Conservation (phyloP, 64 coral and sea anemone species). For the Pocillopora damicornis region DNA sequence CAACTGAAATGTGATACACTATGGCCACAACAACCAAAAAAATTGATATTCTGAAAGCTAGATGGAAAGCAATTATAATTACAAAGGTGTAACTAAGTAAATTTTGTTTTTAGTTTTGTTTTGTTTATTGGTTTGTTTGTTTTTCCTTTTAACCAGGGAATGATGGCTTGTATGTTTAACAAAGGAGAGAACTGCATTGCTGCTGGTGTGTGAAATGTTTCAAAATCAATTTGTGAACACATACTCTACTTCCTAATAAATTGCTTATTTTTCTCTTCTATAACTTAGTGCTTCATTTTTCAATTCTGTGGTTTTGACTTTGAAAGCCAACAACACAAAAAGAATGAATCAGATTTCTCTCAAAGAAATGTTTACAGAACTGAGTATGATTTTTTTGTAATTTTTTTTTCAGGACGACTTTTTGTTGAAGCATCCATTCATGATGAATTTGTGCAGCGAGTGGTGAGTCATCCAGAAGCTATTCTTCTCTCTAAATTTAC, state of each 20-base stretch:
- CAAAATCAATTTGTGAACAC: too few relatives aligned
- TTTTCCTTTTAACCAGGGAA: constrained; percentile 45
- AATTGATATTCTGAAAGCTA: too few relatives aligned
- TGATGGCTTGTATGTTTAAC: constrained; percentile 99
- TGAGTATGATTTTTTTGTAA: not conserved
- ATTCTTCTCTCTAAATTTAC: too few relatives aligned
- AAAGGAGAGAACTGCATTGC: constrained; percentile 99
- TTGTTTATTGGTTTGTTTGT: not conserved
- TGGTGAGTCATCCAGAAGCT: constrained; percentile 52
- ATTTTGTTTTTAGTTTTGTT: constrained; percentile 10
- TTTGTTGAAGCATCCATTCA: constrained; percentile 99
- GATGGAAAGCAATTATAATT: too few relatives aligned
- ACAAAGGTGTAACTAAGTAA: too few relatives aligned
- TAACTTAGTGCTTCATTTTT: too few relatives aligned
- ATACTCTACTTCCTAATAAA: not conserved
- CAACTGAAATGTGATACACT: too few relatives aligned
- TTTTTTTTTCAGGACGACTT: constrained; percentile 59
- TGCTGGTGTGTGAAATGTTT: constrained; percentile 63
- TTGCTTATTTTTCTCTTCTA: not conserved
- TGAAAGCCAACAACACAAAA: too few relatives aligned
- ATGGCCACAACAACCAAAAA: too few relatives aligned
- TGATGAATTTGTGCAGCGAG: constrained; percentile 80
- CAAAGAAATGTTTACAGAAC: not conserved
- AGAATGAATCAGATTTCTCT: too few relatives aligned
- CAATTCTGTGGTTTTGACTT: too few relatives aligned